Percentiles rank a stretch among this genome's conserved stretches.
Evolutionary conservation across 2,113 vertebrate species (phyloP).

Genomic region (Tetraodon nigroviridis): DNA sequence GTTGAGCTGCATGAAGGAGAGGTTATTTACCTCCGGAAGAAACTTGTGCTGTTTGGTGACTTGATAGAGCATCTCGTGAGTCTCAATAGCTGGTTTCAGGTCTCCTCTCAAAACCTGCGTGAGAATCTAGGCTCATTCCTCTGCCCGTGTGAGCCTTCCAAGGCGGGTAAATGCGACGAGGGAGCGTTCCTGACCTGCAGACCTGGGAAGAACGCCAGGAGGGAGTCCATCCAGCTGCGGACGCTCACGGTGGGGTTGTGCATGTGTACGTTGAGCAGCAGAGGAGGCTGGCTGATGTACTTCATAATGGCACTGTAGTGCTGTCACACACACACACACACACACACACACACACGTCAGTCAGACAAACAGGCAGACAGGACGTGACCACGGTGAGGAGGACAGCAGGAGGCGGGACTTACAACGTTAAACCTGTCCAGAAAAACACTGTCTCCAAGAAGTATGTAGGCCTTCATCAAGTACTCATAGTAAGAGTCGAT

Average conservation of each 20-base stretch:
- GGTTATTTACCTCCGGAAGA: constrained; percentile 86
- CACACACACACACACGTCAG: constrained; percentile 5
- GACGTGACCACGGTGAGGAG: background rate
- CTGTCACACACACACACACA: constrained; percentile 59
- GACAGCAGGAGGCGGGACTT: constrained; percentile 50
- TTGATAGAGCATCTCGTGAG: constrained; percentile 99
- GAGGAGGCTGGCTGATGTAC: constrained; percentile 96
- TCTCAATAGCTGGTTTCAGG: constrained; percentile 97
- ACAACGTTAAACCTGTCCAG: constrained; percentile 96
- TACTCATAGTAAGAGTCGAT: constrained; percentile 99
- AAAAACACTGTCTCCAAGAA: constrained; percentile 91
- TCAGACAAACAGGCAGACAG: background rate
- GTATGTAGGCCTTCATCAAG: constrained; percentile 96
- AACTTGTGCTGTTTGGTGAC: constrained; percentile 99
- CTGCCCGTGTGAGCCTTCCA: background rate
- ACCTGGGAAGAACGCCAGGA: constrained; percentile 97
- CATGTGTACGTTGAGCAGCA: constrained; percentile 95
- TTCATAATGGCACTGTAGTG: constrained; percentile 99
- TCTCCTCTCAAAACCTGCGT: constrained; percentile 92
- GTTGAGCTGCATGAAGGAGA: background rate
- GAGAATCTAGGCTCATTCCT: constrained; percentile 3
- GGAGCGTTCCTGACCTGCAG: constrained; percentile 81
- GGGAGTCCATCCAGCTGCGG: constrained; percentile 97
- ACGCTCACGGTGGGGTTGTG: constrained; percentile 88
- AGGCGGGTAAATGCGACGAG: background rate